phyloP scores from a whole-genome alignment of 2,113 vertebrate genomes.

The Thamnaconus septentrionalis region DNA sequence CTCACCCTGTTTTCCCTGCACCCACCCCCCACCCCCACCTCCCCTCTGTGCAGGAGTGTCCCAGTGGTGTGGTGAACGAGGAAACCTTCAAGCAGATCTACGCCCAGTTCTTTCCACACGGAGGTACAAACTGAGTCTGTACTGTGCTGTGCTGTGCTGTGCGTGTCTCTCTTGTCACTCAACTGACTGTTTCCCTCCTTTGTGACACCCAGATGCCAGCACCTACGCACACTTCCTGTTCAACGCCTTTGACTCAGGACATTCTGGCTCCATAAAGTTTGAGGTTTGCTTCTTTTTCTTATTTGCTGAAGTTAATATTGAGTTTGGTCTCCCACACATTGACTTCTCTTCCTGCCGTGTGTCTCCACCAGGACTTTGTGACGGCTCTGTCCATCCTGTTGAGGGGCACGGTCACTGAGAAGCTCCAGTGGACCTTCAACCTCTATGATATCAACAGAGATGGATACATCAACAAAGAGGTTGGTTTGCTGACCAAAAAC shows the following conservation, averaged over 20 bases:
- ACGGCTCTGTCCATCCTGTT: conserved; percentile 90
- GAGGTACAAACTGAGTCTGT: conserved; percentile 79
- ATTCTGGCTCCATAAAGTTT: conserved; percentile 93
- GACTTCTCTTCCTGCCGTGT: background rate
- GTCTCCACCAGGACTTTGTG: conserved; percentile 87
- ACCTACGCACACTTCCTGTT: conserved; percentile 97
- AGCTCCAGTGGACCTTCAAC: conserved; percentile 96
- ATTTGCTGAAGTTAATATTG: background rate
- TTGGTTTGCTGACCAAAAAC: conserved; percentile 45
- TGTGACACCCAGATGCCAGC: conserved; percentile 85
- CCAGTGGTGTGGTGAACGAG: conserved; percentile 92
- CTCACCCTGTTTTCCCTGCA: background rate
- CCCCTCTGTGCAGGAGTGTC: conserved; percentile 85
- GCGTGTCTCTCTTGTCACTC: background rate
- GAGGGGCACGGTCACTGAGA: conserved; percentile 90
- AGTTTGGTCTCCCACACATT: background rate
- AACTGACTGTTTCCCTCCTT: conserved; percentile 2
- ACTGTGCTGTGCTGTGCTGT: conserved; percentile 12
- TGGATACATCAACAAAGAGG: conserved; percentile 96
- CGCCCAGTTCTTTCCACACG: conserved; percentile 96
- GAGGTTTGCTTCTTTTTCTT: conserved; percentile 78
- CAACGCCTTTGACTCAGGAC: conserved; percentile 90
- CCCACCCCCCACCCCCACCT: too few relatives aligned
- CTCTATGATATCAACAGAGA: conserved; percentile 97
- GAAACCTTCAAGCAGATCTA: conserved; percentile 98